Evolutionary conservation across 2,797 vertebrate genomes (phyloP), one percentile per base, ranked within the genome.

Genomic region (Chaetophractus vellerosus): DNA sequence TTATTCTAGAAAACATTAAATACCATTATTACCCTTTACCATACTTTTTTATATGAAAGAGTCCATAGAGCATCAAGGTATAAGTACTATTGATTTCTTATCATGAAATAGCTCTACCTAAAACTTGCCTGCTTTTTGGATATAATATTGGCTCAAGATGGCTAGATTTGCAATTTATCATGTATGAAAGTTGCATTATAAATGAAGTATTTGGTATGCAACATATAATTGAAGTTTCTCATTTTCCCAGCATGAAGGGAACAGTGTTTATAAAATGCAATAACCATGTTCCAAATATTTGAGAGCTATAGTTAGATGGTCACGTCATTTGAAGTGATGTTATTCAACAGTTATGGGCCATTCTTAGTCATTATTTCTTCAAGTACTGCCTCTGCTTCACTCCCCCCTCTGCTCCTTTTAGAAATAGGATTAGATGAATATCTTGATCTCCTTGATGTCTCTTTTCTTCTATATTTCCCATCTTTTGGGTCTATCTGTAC

Each of bases 1-100:
- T 95, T 79, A 33, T 31, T 75, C 52, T 89, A 48, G 83, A 93
- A 95, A 94, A 80, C 75, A 19, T 86, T 93, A 82, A 86, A 82
- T 69, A 38, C 23, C 16, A 89, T 63, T 45, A 80, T 2, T 21
- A 66, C n/a, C 18, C 14, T 50, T 93, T 71, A 28, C 26, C 24
- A 66, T 75, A 90, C 33, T 28, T 88, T 89, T 45, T 79, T 82
- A 87, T 83, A 71, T 26, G 82, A 87, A 93, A 86, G 33, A 72
- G 91, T 76, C 15, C 33, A 71, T 50, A 69, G 9, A 89, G 31
- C 41, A 75, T 55, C 64, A 79, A 64, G 11, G 75, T 41, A 9
- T 64, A 64, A 59, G 45, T 72, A 71, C 36, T 48, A 6, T 36
- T 71, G 80, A 80, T 95, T 96, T 93, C 59, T 74, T 82, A 57